Base-by-base conservation (phyloP, 2,113 vertebrate genomes). In the Lagopus leucura region DNA sequence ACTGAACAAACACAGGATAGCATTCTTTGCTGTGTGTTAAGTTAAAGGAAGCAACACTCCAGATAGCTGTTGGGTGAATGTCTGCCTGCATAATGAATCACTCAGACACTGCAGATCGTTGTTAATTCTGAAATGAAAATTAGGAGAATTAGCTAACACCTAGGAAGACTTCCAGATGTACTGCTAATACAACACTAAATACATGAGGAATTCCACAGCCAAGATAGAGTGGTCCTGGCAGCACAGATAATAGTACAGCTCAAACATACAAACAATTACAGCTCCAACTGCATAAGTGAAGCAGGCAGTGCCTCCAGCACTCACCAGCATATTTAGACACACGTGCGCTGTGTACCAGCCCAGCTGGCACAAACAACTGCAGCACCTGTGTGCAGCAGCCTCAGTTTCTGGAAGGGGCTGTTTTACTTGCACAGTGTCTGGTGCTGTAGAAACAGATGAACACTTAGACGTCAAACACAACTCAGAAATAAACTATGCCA, bases 61-160 rank as follows among this genome's bases (percentile, higher is more conserved):
- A 90, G 88, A 95, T 78, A 83, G 85, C 82, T 91, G 54, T 90
- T 75, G 73, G 78, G 42, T 55, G 45, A 95, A 86, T 42, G 57
- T 88, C 75, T 94, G 84, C 69, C 78, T 88, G 75, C 65, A 86
- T 43, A 80, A 88, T 88, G 64, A 88, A 94, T 91, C 82, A 88
- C 34, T 65, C 80, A 65, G 54, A 60, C 50, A 60, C 76, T 57
- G 54, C 34, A 85, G 66, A 82, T 38, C 61, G 60, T 6, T 73
- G 86, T 79, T 88, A 92, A 69, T 38, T 91, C 92, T 61, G 48
- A 91, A 96, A 86, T 13, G 9, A 82, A 88, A 60, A 86, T 69
- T 8, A 71, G 14, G 66, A 81, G 30, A 88, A 86, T 69, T 89
- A 94, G 90, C 32, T 83, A 93, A 86, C 71, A 92, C 88, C 65